phyloP scores from a whole-genome alignment of 1,140 invertebrate species.

The Pseudomyrmex concolor region DNA sequence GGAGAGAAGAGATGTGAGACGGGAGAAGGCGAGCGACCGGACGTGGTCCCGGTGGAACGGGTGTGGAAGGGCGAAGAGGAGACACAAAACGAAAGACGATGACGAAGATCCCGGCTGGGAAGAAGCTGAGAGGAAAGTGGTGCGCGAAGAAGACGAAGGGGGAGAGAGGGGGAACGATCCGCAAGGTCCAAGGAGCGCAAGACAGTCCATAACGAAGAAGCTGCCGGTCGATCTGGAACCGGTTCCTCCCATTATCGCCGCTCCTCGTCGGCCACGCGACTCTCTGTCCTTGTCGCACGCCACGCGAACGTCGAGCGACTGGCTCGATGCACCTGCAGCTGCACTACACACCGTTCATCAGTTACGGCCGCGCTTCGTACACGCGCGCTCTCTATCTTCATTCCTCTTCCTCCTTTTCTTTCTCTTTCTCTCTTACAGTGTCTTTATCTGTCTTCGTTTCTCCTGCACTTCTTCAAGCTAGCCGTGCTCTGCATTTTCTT shows the following conservation, averaged over 20 bases:
- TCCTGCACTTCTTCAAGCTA: constrained; percentile 5
- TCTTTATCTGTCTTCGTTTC: not conserved
- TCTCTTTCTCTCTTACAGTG: not conserved
- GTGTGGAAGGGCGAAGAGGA: constrained; percentile 23
- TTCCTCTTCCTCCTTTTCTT: no score
- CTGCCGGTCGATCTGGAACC: constrained; percentile 71
- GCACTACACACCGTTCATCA: constrained; percentile 73
- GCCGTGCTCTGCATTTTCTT: not conserved
- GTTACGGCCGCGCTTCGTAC: constrained; percentile 61
- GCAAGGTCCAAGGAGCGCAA: constrained; percentile 43
- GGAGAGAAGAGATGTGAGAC: not conserved
- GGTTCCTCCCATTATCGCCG: constrained; percentile 69
- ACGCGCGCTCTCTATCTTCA: not conserved
- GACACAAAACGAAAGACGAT: constrained; percentile 44
- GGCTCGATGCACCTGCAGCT: constrained; percentile 80
- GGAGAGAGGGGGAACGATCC: constrained; percentile 12
- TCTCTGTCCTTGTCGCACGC: constrained; percentile 70
- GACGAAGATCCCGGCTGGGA: not conserved
- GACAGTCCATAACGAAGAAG: constrained; percentile 64
- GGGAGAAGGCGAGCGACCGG: constrained; percentile 6
- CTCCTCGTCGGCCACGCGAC: constrained; percentile 53
- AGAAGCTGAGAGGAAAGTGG: not conserved
- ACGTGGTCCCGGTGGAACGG: constrained; percentile 33
- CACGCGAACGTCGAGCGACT: constrained; percentile 82
- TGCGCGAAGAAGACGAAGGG: not conserved